These are phyloP conservation scores for Chunga burmeisteri DNA, from an alignment of 2,113 vertebrate genomes.

Conservation along the genomic window DNA sequence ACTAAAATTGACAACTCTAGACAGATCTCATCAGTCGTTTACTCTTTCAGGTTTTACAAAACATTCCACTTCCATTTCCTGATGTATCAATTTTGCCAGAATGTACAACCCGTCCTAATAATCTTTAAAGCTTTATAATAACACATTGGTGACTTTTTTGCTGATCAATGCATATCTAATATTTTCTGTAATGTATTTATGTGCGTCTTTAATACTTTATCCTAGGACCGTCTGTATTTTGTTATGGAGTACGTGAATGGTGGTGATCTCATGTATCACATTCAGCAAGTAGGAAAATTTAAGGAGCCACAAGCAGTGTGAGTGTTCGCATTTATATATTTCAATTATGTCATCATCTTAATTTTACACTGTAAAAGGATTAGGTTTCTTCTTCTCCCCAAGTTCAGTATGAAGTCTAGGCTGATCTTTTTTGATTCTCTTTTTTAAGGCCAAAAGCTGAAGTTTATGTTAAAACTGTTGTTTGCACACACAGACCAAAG, in stretches of 20 bases:
- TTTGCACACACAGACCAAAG: neutral
- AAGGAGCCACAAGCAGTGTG: constrained; percentile 99
- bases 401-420: neutral
- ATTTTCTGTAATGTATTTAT: neutral
- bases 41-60: neutral
- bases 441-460: neutral
- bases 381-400: neutral
- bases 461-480: neutral
- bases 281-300: constrained; percentile 97
- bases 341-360: neutral
- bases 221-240: constrained; percentile 94
- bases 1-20: neutral
- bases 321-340: constrained; percentile 59
- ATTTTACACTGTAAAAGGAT: neutral
- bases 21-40: neutral
- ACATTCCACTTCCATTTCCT: neutral
- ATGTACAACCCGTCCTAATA: neutral
- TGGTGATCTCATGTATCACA: constrained; percentile 98
- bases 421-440: neutral
- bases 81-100: neutral
- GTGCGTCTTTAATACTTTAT: neutral
- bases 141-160: neutral
- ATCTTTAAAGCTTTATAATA: constrained; percentile 14
- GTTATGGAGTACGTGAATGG: constrained; percentile 99
- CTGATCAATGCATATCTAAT: neutral